phyloP scores from a whole-genome alignment of 2,888 invertebrate species.

The Synergus gifuensis region DNA sequence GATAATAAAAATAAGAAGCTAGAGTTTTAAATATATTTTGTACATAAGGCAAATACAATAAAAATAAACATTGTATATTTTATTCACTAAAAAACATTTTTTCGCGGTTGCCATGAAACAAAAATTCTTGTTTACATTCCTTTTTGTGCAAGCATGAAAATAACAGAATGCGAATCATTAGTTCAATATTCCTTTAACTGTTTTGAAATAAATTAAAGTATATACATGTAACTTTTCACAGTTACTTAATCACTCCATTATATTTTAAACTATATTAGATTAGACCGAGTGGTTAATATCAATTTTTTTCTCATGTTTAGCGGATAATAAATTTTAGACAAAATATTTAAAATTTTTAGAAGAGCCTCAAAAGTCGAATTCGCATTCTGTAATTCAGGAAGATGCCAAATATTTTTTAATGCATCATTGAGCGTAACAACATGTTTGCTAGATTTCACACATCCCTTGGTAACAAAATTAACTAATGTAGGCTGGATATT shows the following conservation, averaged over 20 bases:
- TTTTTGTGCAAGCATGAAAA: not conserved
- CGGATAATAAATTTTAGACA: not conserved
- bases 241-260: not conserved
- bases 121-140: not conserved
- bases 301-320: not conserved
- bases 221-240: not conserved
- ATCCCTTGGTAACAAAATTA: not conserved
- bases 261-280: slow-evolving; percentile 1
- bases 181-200: not conserved
- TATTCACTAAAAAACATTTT: not conserved
- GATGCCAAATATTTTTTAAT: not conserved
- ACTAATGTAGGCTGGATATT: slow-evolving; percentile 86
- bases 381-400: not conserved
- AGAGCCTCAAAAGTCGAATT: not conserved
- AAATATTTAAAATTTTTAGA: not conserved
- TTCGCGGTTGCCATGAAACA: not conserved
- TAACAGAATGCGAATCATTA: not conserved
- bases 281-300: not conserved
- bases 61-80: slow-evolving; percentile 30
- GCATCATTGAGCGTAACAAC: not conserved
- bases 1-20: slow-evolving; percentile 46
- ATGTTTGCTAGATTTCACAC: not conserved
- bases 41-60: slow-evolving; percentile 44
- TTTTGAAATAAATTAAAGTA: not conserved
- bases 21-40: slow-evolving; percentile 51